phyloP scores from a whole-genome alignment of 2,113 vertebrate species.

The Meles meles region DNA sequence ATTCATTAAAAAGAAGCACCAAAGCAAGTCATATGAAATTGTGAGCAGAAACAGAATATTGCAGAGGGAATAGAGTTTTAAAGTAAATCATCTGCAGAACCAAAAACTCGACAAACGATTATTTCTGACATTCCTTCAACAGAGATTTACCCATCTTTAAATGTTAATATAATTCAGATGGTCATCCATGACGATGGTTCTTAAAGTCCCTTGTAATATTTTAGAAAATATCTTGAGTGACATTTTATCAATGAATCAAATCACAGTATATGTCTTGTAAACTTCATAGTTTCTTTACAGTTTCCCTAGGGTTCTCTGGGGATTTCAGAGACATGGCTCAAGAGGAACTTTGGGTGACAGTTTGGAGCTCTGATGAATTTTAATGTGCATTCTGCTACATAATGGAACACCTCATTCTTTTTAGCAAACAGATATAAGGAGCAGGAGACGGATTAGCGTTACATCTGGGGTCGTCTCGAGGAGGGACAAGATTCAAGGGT shows the following conservation, averaged over 20 bases:
- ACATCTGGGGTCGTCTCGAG: not conserved
- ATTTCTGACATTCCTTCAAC: not conserved
- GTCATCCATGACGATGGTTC: not conserved
- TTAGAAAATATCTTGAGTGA: not conserved
- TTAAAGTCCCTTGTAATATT: not conserved
- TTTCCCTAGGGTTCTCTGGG: not conserved
- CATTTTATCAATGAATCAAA: slow-evolving; percentile 48
- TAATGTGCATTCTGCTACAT: not conserved
- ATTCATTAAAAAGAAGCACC: not conserved
- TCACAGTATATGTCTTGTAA: not conserved
- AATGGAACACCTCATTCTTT: slow-evolving; percentile 51
- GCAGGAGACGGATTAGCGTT: not conserved
- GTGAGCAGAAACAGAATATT: not conserved
- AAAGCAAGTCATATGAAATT: not conserved
- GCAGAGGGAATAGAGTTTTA: not conserved
- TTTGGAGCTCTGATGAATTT: slow-evolving; percentile 31
- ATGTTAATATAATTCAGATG: not conserved
- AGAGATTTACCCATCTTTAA: not conserved
- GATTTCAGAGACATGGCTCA: not conserved
- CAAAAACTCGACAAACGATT: not conserved
- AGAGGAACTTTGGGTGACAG: not conserved
- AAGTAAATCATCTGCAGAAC: not conserved
- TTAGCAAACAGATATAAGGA: slow-evolving; percentile 40
- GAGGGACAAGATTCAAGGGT: not conserved
- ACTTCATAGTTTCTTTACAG: not conserved